Evolutionary conservation across 2,888 invertebrate species (phyloP).

Genomic region (Halictus quadricinctus): DNA sequence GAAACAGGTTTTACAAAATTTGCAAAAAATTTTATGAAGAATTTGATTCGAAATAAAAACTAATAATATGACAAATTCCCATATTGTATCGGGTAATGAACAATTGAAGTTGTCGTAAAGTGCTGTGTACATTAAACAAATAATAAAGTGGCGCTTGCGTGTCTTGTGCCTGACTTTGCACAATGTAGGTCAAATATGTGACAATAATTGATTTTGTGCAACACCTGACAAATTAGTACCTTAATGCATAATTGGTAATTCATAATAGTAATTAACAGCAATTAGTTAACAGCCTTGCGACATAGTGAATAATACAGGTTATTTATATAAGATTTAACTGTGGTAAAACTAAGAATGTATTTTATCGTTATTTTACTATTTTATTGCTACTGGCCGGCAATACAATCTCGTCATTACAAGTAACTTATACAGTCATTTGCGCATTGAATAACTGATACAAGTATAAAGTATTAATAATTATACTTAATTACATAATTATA

Average conservation of each 20-base stretch:
- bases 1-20: neutral
- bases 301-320: conserved; percentile 21
- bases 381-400: conserved; percentile 10
- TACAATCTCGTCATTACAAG: conserved; percentile 14
- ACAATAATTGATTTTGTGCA: neutral
- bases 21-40: neutral
- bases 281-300: conserved; percentile 25
- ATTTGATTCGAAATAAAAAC: conserved; percentile 10
- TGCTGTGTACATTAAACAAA: neutral
- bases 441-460: conserved; percentile 25
- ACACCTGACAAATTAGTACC: neutral
- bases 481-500: conserved; percentile 27
- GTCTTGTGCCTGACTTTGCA: conserved; percentile 12
- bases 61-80: neutral
- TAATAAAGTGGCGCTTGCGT: conserved; percentile 15
- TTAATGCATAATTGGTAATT: conserved; percentile 15
- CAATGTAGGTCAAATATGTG: neutral
- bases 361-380: conserved; percentile 38
- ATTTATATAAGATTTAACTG: conserved; percentile 40
- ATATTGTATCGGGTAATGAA: neutral
- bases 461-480: conserved; percentile 32
- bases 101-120: neutral
- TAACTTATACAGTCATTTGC: conserved; percentile 37
- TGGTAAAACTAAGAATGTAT: conserved; percentile 38
- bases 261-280: neutral